These are phyloP conservation scores for Chrysolina haemoptera DNA, from an alignment of 2,888 invertebrate genomes.

Conservation along the genomic window DNA sequence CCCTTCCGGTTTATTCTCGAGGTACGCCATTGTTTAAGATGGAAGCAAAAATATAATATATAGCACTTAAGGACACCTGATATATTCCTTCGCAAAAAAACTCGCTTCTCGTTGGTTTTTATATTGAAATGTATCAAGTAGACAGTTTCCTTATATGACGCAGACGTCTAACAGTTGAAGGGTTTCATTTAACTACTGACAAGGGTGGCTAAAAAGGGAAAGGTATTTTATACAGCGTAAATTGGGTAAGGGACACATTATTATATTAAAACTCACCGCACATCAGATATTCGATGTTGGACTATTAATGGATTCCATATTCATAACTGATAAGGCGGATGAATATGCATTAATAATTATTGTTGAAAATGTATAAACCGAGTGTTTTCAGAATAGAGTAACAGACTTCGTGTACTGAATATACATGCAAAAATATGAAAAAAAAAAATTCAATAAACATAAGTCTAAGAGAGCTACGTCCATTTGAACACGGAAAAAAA, in stretches of 20 bases:
- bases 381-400: no score
- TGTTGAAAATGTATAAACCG: neutral
- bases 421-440: no score
- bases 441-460: no score
- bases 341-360: neutral
- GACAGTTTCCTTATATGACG: neutral
- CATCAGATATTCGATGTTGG: conserved; percentile 51
- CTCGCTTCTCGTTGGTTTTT: neutral
- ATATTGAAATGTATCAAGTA: conserved; percentile 2
- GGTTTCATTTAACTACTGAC: conserved; percentile 8
- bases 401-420: no score
- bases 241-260: conserved; percentile 51
- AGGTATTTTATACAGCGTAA: conserved; percentile 35
- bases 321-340: conserved; percentile 39
- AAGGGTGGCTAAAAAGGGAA: conserved; percentile 33
- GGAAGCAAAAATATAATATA: neutral
- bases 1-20: neutral
- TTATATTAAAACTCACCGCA: conserved; percentile 52
- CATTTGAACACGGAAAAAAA: no score
- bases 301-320: conserved; percentile 54
- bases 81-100: neutral
- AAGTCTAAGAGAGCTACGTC: no score
- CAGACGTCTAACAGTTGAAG: conserved; percentile 17
- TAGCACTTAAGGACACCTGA: neutral
- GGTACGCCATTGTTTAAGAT: neutral